phyloP scores from a whole-genome alignment of 30 jellyfish, hydroid and myxozoan species.

The Mastigias papua region DNA sequence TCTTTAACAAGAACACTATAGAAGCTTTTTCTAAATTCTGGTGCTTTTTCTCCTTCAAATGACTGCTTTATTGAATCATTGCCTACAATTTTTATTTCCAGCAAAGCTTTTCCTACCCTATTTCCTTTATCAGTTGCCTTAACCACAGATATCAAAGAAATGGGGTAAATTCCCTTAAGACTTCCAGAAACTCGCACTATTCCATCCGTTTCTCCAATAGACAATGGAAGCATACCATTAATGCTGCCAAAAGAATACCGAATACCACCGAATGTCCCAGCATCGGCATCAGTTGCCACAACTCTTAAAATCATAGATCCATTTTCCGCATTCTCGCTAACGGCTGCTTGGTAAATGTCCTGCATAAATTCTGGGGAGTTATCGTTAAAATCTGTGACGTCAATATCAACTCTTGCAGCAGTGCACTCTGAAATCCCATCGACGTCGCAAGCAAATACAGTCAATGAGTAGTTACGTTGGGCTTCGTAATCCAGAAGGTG shows the following conservation, averaged over 20 bases:
- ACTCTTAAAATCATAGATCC: conserved; percentile 48
- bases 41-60: conserved; percentile 16
- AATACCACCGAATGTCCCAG: conserved; percentile 49
- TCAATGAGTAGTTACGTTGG: conserved; percentile 39
- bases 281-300: conserved; percentile 71
- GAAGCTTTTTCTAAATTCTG: conserved; percentile 39
- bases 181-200: conserved; percentile 1
- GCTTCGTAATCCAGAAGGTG: conserved; percentile 74
- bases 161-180: not conserved
- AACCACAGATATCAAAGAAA: conserved; percentile 15
- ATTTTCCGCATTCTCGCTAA: conserved; percentile 23
- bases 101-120: conserved; percentile 11
- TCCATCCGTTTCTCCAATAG: conserved; percentile 49
- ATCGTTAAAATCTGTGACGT: conserved; percentile 78
- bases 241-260: conserved; percentile 25
- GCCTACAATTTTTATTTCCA: conserved; percentile 1
- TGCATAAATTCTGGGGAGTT: conserved; percentile 68
- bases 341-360: conserved; percentile 21
- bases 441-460: conserved; percentile 81
- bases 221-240: conserved; percentile 21
- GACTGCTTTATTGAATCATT: not conserved
- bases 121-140: conserved; percentile 18
- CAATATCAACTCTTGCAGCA: conserved; percentile 62
- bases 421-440: conserved; percentile 76
- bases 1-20: conserved; percentile 44